Conservation (phyloP, 2,113 vertebrate species). For the Crotalus helleri region DNA sequence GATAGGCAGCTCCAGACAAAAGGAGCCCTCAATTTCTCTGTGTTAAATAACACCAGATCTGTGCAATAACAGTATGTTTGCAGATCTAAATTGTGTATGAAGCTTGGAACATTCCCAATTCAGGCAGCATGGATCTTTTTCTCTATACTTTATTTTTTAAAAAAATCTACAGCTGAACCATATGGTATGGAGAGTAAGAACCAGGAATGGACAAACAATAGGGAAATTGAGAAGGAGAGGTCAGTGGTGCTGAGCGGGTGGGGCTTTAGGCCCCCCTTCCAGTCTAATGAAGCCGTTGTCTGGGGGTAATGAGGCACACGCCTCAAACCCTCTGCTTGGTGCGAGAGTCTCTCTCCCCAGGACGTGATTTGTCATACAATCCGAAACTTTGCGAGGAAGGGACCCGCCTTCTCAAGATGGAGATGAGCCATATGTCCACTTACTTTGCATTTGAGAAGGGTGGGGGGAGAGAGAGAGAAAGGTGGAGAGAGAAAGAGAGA, state of each 20-base stretch:
- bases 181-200: slow-evolving; percentile 63
- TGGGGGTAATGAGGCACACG: slow-evolving; percentile 74
- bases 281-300: slow-evolving; percentile 75
- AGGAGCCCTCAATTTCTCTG: not conserved
- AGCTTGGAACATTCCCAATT: slow-evolving; percentile 5
- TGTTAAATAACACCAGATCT: not conserved
- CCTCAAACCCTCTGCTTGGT: slow-evolving; percentile 35
- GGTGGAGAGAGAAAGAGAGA: not conserved
- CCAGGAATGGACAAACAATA: slow-evolving; percentile 66
- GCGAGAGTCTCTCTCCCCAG: slow-evolving; percentile 59
- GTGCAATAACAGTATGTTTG: not conserved
- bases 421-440: slow-evolving; percentile 73
- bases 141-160: not conserved
- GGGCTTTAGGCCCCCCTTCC: slow-evolving; percentile 67
- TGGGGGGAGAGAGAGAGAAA: not conserved
- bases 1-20: not conserved
- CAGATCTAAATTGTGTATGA: not conserved
- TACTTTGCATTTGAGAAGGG: slow-evolving; percentile 66
- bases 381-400: slow-evolving; percentile 69
- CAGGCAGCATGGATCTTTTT: not conserved
- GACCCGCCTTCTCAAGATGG: slow-evolving; percentile 69
- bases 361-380: slow-evolving; percentile 75
- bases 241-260: slow-evolving; percentile 62
- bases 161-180: slow-evolving; percentile 56
- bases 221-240: slow-evolving; percentile 68